Percentiles rank a stretch among this genome's conserved stretches.
Conservation (phyloP, 1,140 invertebrate species). For the Thaumatotibia leucotreta region DNA sequence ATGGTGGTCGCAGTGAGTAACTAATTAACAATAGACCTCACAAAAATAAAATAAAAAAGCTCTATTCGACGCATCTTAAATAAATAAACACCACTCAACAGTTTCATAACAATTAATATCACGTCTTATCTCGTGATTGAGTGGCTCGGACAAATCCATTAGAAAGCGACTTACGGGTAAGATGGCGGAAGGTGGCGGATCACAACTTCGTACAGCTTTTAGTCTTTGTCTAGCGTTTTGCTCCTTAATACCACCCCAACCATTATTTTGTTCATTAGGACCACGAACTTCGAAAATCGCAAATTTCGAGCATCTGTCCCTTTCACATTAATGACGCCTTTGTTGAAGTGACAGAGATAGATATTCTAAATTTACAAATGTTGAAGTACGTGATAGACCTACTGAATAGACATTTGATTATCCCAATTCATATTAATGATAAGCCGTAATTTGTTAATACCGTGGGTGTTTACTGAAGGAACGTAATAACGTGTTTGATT, state of each 20-base stretch:
- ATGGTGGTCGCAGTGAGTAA: too few relatives aligned
- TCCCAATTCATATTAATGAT: neutral
- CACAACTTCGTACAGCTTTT: neutral
- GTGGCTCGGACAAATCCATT: slow-evolving; percentile 26
- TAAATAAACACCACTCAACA: neutral
- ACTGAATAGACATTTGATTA: neutral
- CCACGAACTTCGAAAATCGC: too few relatives aligned
- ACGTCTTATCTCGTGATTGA: neutral
- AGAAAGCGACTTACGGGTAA: slow-evolving; percentile 18
- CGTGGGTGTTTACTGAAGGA: neutral
- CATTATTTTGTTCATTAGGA: neutral
- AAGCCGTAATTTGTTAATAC: neutral
- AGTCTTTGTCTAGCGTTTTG: neutral
- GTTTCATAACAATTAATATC: neutral
- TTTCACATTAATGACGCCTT: too few relatives aligned
- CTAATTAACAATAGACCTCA: too few relatives aligned
- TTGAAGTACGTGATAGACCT: too few relatives aligned
- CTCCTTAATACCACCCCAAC: neutral
- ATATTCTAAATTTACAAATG: too few relatives aligned
- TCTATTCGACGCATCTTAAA: too few relatives aligned
- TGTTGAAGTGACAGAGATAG: too few relatives aligned
- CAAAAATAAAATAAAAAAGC: neutral
- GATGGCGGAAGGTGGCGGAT: neutral
- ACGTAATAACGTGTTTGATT: neutral
- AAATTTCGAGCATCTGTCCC: too few relatives aligned